Evolutionary conservation across 1,140 invertebrate genomes (phyloP).

Genomic region (Thereuonema tuberculata): DNA sequence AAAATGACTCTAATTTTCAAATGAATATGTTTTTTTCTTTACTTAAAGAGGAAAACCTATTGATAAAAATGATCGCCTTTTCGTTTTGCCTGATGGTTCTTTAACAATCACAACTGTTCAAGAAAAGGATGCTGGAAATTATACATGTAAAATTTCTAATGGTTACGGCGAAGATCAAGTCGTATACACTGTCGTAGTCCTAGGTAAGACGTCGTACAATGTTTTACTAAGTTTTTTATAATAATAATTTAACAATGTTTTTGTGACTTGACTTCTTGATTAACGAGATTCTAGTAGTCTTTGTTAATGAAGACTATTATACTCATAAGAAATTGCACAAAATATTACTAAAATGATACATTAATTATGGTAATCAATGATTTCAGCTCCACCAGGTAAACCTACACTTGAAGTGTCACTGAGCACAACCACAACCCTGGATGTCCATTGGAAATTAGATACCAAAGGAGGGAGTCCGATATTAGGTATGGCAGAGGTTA

Average conservation of each 20-base stretch:
- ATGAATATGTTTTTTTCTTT: not conserved
- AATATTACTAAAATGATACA: no score
- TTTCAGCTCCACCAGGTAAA: not conserved
- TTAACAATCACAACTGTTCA: conserved; percentile 26
- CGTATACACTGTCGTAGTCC: not conserved
- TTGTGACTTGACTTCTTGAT: no score
- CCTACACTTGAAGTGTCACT: not conserved
- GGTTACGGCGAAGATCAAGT: conserved; percentile 23
- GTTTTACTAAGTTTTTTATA: not conserved
- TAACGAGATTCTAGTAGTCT: no score
- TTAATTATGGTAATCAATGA: no score
- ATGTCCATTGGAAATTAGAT: not conserved
- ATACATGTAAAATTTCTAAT: conserved; percentile 30
- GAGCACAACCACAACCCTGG: not conserved
- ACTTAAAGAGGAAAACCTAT: not conserved
- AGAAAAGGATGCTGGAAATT: conserved; percentile 33
- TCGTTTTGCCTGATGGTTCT: conserved; percentile 28
- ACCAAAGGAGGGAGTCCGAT: not conserved
- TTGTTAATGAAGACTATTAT: no score
- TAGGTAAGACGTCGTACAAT: no score
- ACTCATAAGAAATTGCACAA: no score
- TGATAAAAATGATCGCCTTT: conserved; percentile 1
- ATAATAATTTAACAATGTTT: not conserved
- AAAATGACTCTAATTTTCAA: not conserved
- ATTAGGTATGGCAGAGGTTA: not conserved